Evolutionary conservation across 2,113 vertebrate genomes (phyloP).

Genomic region (Tor tambroides): DNA sequence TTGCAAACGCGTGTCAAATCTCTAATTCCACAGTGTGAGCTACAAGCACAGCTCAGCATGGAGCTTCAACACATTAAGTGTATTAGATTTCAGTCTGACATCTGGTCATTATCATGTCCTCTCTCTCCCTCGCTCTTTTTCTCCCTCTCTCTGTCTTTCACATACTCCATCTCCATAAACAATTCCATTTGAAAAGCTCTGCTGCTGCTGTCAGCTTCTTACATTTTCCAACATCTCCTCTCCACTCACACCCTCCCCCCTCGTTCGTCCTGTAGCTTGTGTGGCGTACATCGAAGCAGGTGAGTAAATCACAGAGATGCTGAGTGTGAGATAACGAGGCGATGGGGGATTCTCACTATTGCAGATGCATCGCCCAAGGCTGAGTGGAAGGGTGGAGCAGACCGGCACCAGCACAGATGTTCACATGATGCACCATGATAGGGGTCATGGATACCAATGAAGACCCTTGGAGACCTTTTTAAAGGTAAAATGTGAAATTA

Average conservation of each 20-base stretch:
- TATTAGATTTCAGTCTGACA: conserved; percentile 43
- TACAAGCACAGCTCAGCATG: conserved; percentile 34
- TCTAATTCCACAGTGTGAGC: conserved; percentile 28
- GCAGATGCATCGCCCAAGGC: conserved; percentile 72
- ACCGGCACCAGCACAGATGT: conserved; percentile 2
- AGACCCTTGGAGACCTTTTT: background rate
- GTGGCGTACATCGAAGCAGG: conserved; percentile 65
- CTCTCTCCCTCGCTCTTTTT: conserved; percentile 39
- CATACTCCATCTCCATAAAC: conserved; percentile 46
- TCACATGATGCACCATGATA: conserved; percentile 35
- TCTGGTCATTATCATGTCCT: conserved; percentile 33
- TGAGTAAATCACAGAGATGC: conserved; percentile 79
- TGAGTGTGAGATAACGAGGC: conserved; percentile 76
- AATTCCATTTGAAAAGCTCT: conserved; percentile 61
- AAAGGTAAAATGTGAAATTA: background rate
- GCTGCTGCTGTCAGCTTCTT: conserved; percentile 64
- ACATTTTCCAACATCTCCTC: conserved; percentile 60
- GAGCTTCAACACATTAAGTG: background rate
- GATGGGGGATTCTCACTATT: conserved; percentile 68
- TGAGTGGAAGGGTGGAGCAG: conserved; percentile 64
- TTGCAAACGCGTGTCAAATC: conserved; percentile 33
- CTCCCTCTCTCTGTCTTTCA: conserved; percentile 42
- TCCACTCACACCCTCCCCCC: conserved; percentile 48
- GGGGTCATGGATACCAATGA: conserved; percentile 16
- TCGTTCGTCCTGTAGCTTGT: conserved; percentile 63